Conservation (phyloP, 2,888 invertebrate genomes). For the Meiosimyza decipiens region DNA sequence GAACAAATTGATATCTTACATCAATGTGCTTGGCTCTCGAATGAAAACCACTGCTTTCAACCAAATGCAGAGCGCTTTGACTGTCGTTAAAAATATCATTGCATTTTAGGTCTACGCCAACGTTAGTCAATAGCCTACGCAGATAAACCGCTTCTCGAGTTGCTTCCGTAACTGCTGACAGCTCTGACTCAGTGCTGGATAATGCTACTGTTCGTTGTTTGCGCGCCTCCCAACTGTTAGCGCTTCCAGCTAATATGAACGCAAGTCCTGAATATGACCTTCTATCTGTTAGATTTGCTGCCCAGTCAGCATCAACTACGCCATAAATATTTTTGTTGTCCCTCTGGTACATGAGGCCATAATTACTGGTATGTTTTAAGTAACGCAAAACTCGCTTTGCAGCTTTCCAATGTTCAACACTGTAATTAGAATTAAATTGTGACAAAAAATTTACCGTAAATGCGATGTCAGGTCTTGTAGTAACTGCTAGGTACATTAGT, state of each 20-base stretch:
- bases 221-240: slow-evolving; percentile 44
- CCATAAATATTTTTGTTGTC: slow-evolving; percentile 29
- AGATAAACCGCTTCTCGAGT: slow-evolving; percentile 42
- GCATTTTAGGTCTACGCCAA: slow-evolving; percentile 24
- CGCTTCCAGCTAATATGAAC: slow-evolving; percentile 40
- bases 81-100: slow-evolving; percentile 35
- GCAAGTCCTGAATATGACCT: slow-evolving; percentile 44
- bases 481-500: slow-evolving; percentile 43
- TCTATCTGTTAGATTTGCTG: slow-evolving; percentile 37
- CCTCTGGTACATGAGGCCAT: slow-evolving; percentile 38
- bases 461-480: slow-evolving; percentile 41
- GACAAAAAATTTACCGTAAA: slow-evolving; percentile 41
- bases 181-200: slow-evolving; percentile 34
- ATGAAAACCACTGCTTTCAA: background rate
- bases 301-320: slow-evolving; percentile 46
- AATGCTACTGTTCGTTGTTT: slow-evolving; percentile 43
- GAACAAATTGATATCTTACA: slow-evolving; percentile 8
- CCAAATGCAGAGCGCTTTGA: slow-evolving; percentile 12
- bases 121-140: slow-evolving; percentile 30
- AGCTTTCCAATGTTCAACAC: slow-evolving; percentile 43
- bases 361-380: slow-evolving; percentile 37
- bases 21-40: slow-evolving; percentile 17
- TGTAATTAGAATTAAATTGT: slow-evolving; percentile 42
- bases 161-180: slow-evolving; percentile 40
- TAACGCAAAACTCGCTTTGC: slow-evolving; percentile 43